Evolutionary conservation across 2,797 vertebrate genomes (phyloP), one percentile per base, ranked within the genome.

Genomic region (Clarias fuscus): DNA sequence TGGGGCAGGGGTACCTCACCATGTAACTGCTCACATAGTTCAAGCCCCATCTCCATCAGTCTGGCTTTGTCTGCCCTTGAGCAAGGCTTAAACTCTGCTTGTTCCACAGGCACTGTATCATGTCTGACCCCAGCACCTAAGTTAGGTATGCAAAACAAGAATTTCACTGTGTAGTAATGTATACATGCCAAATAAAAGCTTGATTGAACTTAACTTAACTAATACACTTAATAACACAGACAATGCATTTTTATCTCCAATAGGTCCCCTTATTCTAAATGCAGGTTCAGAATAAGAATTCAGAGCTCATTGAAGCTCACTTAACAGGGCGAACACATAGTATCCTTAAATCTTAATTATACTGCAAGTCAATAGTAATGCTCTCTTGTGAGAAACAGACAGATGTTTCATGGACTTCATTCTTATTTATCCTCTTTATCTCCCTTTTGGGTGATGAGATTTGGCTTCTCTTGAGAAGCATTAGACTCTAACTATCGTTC

Each of bases 301-400:
- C 90, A 90, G 91, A 93, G 92, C 93, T 93, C 92, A 92, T 92
- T 89, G 92, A 94, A 91, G 93, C 85, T 94, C 92, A 94, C 94
- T 95, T 96, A 95, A 93, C 93, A 92, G 92, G 93, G 93, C 94
- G 95, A 95, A 94, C 94, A 93, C 92, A 92, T 92, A 90, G 90
- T 94, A 93, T 95, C 93, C 93, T 93, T 93, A 93, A 94, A 94
- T 95, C 93, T 95, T 95, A 95, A 95, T 94, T 94, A 95, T 92
- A 94, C 92, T 91, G 89, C 24, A 92, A 83, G 93, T 95, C 94
- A 94, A 92, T 93, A 93, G 91, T 89, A 92, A 92, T 93, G 91
- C 92, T 89, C 92, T 94, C 90, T 92, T 91, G 92, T 90, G 92
- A 93, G 92, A 93, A 93, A 92, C 88, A 94, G 92, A 92, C 93